Evolutionary conservation across 2,888 invertebrate genomes (phyloP).

Genomic region (Bellardia pandia): DNA sequence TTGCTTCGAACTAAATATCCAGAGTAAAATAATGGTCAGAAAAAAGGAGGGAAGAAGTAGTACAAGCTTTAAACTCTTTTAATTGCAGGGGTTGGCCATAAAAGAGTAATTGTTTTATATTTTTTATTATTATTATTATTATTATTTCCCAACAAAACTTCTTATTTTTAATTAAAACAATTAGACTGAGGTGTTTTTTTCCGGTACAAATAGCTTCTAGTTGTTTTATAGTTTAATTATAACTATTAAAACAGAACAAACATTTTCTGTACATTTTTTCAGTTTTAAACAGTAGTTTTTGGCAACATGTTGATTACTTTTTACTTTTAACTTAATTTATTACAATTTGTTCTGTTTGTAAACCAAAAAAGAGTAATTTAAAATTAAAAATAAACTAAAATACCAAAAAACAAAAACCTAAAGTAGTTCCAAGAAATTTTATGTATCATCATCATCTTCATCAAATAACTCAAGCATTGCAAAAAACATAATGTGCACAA

Average conservation of each 20-base stretch:
- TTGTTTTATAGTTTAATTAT: slow-evolving; percentile 15
- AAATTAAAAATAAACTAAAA: slow-evolving; percentile 23
- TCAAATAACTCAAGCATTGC: slow-evolving; percentile 27
- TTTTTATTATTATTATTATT: background rate
- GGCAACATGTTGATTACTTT: slow-evolving; percentile 37
- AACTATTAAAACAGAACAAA: background rate
- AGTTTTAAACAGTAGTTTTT: slow-evolving; percentile 5
- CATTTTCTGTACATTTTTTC: background rate
- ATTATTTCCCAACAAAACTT: background rate
- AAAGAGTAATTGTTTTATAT: background rate
- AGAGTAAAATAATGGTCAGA: background rate
- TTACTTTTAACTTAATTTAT: background rate
- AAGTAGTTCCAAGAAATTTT: slow-evolving; percentile 53
- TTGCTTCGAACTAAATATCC: background rate
- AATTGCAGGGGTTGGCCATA: background rate
- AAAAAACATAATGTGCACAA: background rate
- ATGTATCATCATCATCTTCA: slow-evolving; percentile 6
- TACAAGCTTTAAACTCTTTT: background rate
- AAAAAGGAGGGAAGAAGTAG: background rate
- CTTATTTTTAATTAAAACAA: slow-evolving; percentile 47
- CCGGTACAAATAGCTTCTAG: background rate
- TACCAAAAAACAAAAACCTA: background rate
- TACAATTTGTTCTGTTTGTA: slow-evolving; percentile 16
- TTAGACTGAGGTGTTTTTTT: slow-evolving; percentile 7
- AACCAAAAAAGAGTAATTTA: slow-evolving; percentile 13